These are phyloP conservation scores for Apis dorsata DNA, from an alignment of 1,140 invertebrate species.

Conservation along the genomic window DNA sequence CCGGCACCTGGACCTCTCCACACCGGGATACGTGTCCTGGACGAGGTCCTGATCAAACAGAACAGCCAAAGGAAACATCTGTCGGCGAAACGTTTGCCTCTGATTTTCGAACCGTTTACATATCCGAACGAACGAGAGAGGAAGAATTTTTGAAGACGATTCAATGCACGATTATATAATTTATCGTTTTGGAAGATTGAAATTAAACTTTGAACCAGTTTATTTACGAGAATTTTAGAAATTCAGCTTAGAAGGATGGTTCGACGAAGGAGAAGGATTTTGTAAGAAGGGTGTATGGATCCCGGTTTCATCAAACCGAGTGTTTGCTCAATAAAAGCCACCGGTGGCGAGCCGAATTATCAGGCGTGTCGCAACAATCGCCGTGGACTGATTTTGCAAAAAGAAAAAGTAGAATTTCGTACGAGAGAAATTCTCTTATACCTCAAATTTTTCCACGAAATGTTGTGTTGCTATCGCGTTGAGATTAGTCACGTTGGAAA, in stretches of 20 bases:
- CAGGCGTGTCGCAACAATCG: conserved; percentile 59
- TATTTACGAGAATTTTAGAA: not conserved
- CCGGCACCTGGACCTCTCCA: conserved; percentile 45
- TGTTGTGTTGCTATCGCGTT: too few species aligned
- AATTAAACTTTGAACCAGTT: too few species aligned
- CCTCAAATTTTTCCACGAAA: too few species aligned
- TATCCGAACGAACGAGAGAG: not conserved
- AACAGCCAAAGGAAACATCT: conserved; percentile 34
- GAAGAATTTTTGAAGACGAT: not conserved
- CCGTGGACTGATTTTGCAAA: conserved; percentile 4
- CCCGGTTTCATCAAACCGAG: conserved; percentile 38
- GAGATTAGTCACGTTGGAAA: too few species aligned
- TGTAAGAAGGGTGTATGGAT: not conserved
- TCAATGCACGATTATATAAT: too few species aligned
- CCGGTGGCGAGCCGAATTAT: conserved; percentile 55
- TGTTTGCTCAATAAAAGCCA: conserved; percentile 59
- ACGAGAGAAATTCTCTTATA: too few species aligned
- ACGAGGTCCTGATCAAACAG: conserved; percentile 61
- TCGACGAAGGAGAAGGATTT: not conserved
- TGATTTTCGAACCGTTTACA: not conserved
- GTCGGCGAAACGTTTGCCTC: not conserved
- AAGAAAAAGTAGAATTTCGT: not conserved
- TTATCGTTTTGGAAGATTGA: too few species aligned
- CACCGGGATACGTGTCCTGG: conserved; percentile 37
- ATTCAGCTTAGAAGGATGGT: not conserved